Percentiles rank a stretch among this genome's conserved stretches.
phyloP scores from a whole-genome alignment of 2,888 invertebrate species.

The Kuschelorhynchus macadamiae region DNA sequence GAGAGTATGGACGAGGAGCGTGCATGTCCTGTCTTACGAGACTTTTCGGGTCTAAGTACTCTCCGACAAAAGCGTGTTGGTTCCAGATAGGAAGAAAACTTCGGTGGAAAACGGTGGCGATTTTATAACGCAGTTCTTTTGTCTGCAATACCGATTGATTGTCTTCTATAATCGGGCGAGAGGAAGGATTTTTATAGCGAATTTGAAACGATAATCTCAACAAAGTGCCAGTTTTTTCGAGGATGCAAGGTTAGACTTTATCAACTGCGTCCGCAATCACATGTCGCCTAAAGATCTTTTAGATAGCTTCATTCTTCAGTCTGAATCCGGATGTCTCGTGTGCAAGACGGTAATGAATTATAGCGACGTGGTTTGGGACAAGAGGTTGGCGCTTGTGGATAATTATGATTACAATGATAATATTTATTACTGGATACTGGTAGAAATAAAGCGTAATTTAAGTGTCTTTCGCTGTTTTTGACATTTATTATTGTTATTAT shows the following conservation, averaged over 20 bases:
- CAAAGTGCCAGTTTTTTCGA: conserved; percentile 87
- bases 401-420: conserved; percentile 77
- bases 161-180: conserved; percentile 73
- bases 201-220: conserved; percentile 82
- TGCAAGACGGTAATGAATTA: conserved; percentile 75
- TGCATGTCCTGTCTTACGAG: conserved; percentile 90
- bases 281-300: conserved; percentile 76
- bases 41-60: conserved; percentile 79
- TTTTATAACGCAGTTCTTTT: conserved; percentile 77
- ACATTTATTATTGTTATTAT: conserved; percentile 45
- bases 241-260: conserved; percentile 77
- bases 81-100: conserved; percentile 85
- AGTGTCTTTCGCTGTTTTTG: conserved; percentile 65
- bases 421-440: conserved; percentile 79
- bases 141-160: conserved; percentile 70
- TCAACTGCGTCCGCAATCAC: conserved; percentile 77
- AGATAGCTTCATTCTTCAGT: conserved; percentile 77
- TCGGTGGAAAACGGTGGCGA: conserved; percentile 81
- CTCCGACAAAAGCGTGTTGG: conserved; percentile 74
- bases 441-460: conserved; percentile 72
- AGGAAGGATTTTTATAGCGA: conserved; percentile 61
- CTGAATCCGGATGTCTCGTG: conserved; percentile 73
- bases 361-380: conserved; percentile 78
- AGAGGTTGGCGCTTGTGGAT: conserved; percentile 74
- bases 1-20: conserved; percentile 81